Base-by-base conservation (phyloP, 1,140 invertebrate species). In the Leptopilina clavipes region DNA sequence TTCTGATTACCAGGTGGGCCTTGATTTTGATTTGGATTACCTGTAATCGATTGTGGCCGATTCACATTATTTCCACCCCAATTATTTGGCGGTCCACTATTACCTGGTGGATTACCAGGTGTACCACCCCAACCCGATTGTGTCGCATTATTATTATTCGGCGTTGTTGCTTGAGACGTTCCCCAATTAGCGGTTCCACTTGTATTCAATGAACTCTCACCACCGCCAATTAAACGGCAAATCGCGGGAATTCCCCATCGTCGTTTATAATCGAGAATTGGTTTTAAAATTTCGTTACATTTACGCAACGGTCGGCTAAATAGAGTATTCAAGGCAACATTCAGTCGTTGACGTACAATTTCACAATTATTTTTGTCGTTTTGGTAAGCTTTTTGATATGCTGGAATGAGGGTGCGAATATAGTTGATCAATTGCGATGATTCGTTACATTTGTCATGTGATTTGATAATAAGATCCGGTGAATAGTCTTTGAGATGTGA, bases 141-240 rank as follows among this genome's bases (percentile, higher is more conserved):
- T 40, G 87, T 88, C 19, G 82, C 90, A 81, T 94, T 94, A 85
- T 93, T 94, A 78, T 92, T 92, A 84, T 91, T 92, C 74, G 92
- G 87, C 81, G 91, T 91, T 84, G 93, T 93, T 74, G 92, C 91
- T 80, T 94, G 93, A 52, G 93, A 92, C 70, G 94, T 93, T 56
- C 94, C 94, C 94, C 95, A 95, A 76, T 94, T 94, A n/a, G 92
- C 90, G 48, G 93, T 93, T 73, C 86, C 88, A 72, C 93, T 93
- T 81, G 93, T 94, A 86, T 94, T 95, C 70, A 95, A 91, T 22
- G 95, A 95, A 87, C 93, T 95, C 86, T 96, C 95, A 45, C 95
- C 95, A 25, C 95, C 95, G 59, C 95, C 95, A 56, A 91, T 90
- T n/a, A 96, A 90, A 73, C 94, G 91, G 76, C 94, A 85, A 40